These are phyloP conservation scores for Eulemur mongoz DNA, from an alignment of 2,797 vertebrate genomes.

Conservation along the genomic window DNA sequence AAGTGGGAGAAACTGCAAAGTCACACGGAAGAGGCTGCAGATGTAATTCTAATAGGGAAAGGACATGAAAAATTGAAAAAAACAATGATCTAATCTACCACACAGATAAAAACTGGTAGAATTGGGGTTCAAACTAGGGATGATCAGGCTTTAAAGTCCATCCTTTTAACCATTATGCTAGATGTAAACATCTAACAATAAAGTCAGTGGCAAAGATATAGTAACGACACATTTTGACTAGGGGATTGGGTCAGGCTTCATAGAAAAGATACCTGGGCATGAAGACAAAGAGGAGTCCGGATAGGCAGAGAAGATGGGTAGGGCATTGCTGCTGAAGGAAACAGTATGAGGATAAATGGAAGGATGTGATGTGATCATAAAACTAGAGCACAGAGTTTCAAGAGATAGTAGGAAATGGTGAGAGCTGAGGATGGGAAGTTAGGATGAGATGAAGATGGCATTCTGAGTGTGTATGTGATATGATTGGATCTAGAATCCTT, in stretches of 20 bases:
- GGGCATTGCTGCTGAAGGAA: neutral
- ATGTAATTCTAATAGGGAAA: conserved; percentile 2
- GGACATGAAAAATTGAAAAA: neutral
- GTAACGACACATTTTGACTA: neutral
- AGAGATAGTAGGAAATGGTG: neutral
- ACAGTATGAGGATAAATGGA: neutral
- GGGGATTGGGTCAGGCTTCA: neutral
- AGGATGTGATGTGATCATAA: neutral
- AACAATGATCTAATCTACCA: neutral
- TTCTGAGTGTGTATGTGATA: neutral
- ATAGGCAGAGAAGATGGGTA: neutral
- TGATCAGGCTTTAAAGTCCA: neutral
- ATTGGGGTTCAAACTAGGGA: neutral
- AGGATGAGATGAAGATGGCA: neutral
- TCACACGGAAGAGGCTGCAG: neutral
- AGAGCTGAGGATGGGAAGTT: neutral
- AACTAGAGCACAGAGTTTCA: neutral
- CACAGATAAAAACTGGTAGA: neutral
- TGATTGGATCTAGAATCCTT: neutral
- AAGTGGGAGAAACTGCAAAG: neutral
- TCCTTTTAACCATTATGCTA: neutral
- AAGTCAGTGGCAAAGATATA: neutral
- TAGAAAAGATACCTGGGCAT: neutral
- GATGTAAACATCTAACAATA: neutral
- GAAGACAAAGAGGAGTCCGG: neutral